These are phyloP conservation scores for Hirtodrosophila duncani DNA, from an alignment of 2,888 invertebrate species.

Conservation along the genomic window DNA sequence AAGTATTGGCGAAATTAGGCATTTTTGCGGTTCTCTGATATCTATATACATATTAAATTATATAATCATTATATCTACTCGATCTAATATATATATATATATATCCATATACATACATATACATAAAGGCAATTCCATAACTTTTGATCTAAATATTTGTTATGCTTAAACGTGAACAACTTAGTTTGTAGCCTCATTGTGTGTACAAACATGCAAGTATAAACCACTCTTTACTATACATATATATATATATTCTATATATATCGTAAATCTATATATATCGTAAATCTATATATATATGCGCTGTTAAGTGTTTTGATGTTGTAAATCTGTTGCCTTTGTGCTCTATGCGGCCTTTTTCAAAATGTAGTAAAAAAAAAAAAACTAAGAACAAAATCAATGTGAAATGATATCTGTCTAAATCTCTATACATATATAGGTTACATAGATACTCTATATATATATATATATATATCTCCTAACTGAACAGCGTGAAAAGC, in stretches of 20 bases:
- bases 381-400: slow-evolving; percentile 8
- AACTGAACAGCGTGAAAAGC: slow-evolving; percentile 17
- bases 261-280: background rate
- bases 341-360: slow-evolving; percentile 71
- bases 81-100: slow-evolving; percentile 10
- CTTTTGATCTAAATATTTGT: slow-evolving; percentile 17
- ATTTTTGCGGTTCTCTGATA: too few species aligned
- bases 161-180: slow-evolving; percentile 20
- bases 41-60: too few species aligned
- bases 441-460: slow-evolving; percentile 22
- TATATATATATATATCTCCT: slow-evolving; percentile 24
- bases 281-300: background rate
- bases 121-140: slow-evolving; percentile 1
- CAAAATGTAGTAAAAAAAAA: slow-evolving; percentile 52
- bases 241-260: slow-evolving; percentile 2
- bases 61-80: too few species aligned
- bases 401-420: slow-evolving; percentile 24
- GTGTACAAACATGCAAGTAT: background rate
- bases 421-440: slow-evolving; percentile 5
- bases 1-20: too few species aligned
- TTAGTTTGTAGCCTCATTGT: background rate
- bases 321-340: slow-evolving; percentile 73
- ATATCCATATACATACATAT: slow-evolving; percentile 10
- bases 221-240: slow-evolving; percentile 1
- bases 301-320: slow-evolving; percentile 52